A percentile compares a stretch with the other conserved stretches of the same genome.
These are phyloP conservation scores for Holotrichia oblita DNA, from an alignment of 1,140 invertebrate genomes.

Conservation along the genomic window DNA sequence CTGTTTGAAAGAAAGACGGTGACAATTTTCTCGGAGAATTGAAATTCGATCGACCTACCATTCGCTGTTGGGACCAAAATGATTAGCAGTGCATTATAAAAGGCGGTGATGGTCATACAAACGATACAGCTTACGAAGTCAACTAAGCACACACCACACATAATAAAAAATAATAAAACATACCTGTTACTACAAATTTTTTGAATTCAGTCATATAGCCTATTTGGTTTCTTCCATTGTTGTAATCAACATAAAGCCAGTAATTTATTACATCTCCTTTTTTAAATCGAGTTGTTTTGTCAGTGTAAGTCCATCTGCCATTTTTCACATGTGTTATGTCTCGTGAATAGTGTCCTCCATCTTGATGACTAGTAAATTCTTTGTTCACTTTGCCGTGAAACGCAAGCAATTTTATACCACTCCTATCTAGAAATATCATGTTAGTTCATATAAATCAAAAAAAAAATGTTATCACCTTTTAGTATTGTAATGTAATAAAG, in stretches of 20 bases:
- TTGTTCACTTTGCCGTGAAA: constrained; percentile 80
- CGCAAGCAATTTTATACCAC: constrained; percentile 76
- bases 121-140: too few species aligned
- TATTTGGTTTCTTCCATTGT: constrained; percentile 64
- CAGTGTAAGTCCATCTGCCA: constrained; percentile 73
- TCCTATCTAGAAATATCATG: constrained; percentile 62
- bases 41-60: too few species aligned
- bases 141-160: too few species aligned
- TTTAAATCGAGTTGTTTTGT: constrained; percentile 69
- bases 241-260: constrained; percentile 78
- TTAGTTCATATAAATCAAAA: background rate
- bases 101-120: too few species aligned
- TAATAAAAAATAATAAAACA: too few species aligned
- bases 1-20: too few species aligned
- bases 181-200: background rate
- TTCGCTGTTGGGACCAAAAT: too few species aligned
- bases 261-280: constrained; percentile 75
- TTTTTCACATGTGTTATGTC: constrained; percentile 73
- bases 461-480: background rate
- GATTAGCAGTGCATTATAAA: too few species aligned
- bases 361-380: constrained; percentile 76
- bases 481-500: background rate
- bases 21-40: too few species aligned
- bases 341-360: constrained; percentile 70
- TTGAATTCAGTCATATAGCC: constrained; percentile 65